These are phyloP conservation scores for Notechis scutatus DNA, from an alignment of 2,113 vertebrate genomes.

Conservation along the genomic window DNA sequence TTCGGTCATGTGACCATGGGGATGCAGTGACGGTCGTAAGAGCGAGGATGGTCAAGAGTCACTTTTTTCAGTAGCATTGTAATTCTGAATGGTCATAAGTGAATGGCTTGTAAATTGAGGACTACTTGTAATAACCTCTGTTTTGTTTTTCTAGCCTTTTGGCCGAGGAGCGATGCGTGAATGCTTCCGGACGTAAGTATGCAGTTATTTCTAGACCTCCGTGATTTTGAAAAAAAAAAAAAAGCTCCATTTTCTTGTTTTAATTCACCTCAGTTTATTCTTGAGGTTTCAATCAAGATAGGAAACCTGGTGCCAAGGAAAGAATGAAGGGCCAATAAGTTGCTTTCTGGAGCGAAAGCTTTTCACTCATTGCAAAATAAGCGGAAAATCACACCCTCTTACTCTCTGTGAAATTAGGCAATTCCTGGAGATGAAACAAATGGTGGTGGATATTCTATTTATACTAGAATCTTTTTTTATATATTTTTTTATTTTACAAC, in stretches of 20 bases:
- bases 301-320: not conserved
- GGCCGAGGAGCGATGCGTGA: slow-evolving; percentile 96
- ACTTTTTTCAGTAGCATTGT: not conserved
- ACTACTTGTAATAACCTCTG: not conserved
- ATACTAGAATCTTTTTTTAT: not conserved
- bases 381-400: not conserved
- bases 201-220: not conserved
- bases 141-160: slow-evolving; percentile 79
- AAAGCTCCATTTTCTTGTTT: not conserved
- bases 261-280: not conserved
- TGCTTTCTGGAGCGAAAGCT: not conserved
- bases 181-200: slow-evolving; percentile 94
- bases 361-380: not conserved
- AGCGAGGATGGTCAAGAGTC: not conserved
- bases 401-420: not conserved
- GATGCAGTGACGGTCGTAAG: not conserved
- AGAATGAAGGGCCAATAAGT: not conserved
- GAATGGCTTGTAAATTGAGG: not conserved
- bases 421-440: not conserved
- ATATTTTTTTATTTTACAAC: too few relatives aligned
- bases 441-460: not conserved
- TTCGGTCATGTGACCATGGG: not conserved
- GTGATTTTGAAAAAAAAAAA: not conserved
- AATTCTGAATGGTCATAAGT: not conserved
- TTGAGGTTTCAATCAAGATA: not conserved